A percentile compares a stretch with the other conserved stretches of the same genome.
Conservation (phyloP, 1,140 invertebrate genomes). For the Leptopilina boulardi region DNA sequence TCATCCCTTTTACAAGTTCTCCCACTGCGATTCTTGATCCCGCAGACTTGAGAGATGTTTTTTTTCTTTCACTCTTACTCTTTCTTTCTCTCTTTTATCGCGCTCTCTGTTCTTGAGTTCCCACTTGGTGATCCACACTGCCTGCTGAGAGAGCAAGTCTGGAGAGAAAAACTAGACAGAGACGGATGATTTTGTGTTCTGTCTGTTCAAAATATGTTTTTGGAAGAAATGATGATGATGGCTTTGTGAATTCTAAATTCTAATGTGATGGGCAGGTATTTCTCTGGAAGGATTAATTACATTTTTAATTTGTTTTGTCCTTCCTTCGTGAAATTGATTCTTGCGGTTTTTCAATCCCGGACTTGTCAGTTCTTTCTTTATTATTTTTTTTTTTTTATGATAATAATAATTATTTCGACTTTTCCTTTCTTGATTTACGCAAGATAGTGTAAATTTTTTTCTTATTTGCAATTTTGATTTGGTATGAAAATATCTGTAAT, state of each 20-base stretch:
- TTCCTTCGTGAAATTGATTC: neutral
- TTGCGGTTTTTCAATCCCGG: constrained; percentile 9
- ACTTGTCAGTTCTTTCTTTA: neutral
- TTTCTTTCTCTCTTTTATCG: neutral
- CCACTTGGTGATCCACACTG: constrained; percentile 7
- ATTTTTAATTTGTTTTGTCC: constrained; percentile 9
- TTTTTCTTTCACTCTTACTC: neutral
- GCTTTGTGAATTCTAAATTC: constrained; percentile 3
- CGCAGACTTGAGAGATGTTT: neutral
- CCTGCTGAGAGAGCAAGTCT: constrained; percentile 27
- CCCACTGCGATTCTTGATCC: constrained; percentile 17
- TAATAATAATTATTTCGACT: neutral
- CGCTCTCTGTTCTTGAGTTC: neutral
- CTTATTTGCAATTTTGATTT: neutral
- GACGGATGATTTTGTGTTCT: constrained; percentile 4
- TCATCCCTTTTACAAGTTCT: constrained; percentile 3
- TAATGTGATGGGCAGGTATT: neutral
- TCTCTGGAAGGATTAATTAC: neutral
- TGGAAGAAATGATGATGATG: constrained; percentile 5
- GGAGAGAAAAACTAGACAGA: constrained; percentile 30
- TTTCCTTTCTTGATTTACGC: neutral
- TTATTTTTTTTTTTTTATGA: neutral
- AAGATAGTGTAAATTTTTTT: neutral
- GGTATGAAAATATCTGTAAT: no score
- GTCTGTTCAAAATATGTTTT: constrained; percentile 11